Conservation (phyloP, 30 jellyfish, hydroid and myxozoan genomes). For the Pseudorhiza aurosa region DNA sequence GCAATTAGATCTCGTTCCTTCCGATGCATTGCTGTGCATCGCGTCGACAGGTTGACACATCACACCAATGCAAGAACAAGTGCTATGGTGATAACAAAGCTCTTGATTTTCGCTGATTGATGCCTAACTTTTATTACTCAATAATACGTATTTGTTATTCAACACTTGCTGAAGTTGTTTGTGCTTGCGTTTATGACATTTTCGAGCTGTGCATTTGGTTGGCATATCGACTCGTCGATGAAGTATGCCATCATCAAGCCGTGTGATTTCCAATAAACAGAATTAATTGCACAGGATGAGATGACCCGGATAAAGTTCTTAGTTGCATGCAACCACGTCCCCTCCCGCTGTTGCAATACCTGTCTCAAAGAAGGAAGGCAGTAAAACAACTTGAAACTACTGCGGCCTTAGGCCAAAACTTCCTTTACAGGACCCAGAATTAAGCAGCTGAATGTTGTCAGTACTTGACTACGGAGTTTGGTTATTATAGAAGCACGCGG, state of each 20-base stretch:
- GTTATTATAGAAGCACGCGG: too few species aligned
- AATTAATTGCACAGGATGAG: too few species aligned
- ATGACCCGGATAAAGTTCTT: too few species aligned
- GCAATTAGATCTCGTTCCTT: background rate
- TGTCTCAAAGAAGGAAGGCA: too few species aligned
- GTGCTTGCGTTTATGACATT: background rate
- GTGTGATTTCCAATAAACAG: background rate
- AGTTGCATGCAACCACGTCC: too few species aligned
- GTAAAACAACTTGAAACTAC: too few species aligned
- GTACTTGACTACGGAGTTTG: too few species aligned
- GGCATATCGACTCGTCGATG: background rate
- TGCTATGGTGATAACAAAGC: conserved; percentile 9
- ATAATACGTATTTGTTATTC: conserved; percentile 14
- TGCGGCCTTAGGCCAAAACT: too few species aligned
- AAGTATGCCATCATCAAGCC: background rate
- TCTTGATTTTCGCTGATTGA: conserved; percentile 32
- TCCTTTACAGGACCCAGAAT: too few species aligned
- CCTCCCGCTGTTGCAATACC: too few species aligned
- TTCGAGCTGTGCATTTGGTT: background rate
- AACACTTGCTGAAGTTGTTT: conserved; percentile 8
- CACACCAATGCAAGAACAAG: background rate
- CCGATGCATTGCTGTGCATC: background rate
- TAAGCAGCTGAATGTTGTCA: too few species aligned
- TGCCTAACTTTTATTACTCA: conserved; percentile 14
- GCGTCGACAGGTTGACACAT: background rate